Conservation (phyloP, 2,888 invertebrate species). For the Acanthococcus lagerstroemiae region DNA sequence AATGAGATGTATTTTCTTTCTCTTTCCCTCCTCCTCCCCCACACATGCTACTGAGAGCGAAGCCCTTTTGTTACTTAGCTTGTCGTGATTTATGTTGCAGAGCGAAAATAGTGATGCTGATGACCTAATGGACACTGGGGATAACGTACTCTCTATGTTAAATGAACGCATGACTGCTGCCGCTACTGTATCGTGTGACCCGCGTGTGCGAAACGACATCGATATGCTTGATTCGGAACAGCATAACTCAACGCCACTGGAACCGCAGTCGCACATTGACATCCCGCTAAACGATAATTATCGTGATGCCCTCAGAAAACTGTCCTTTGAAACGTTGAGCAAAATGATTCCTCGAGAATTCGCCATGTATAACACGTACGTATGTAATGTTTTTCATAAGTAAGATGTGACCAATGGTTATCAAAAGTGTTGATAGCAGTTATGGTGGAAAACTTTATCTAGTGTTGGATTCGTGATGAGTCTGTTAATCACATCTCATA, state of each 20-base stretch:
- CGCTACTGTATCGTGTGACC: background rate
- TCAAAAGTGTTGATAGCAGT: too few relatives aligned
- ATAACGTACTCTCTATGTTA: conserved; percentile 8
- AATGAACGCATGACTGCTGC: background rate
- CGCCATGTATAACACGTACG: background rate
- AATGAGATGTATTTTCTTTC: too few relatives aligned
- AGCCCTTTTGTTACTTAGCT: too few relatives aligned
- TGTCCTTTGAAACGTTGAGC: background rate
- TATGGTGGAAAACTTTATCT: too few relatives aligned
- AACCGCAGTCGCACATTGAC: background rate
- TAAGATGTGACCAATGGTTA: too few relatives aligned
- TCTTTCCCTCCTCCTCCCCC: background rate
- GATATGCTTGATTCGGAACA: background rate
- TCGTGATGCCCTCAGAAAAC: background rate
- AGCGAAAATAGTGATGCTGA: conserved; percentile 8
- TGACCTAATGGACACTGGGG: conserved; percentile 18
- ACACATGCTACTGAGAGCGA: too few relatives aligned
- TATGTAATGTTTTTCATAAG: too few relatives aligned
- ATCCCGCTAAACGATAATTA: background rate
- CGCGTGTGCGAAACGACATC: background rate
- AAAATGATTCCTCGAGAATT: background rate
- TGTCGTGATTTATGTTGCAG: too few relatives aligned
- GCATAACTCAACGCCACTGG: background rate
- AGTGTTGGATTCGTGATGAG: too few relatives aligned
- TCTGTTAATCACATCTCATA: too few relatives aligned